Conservation (phyloP, 2,888 invertebrate genomes). For the Yponomeuta plumbellus region DNA sequence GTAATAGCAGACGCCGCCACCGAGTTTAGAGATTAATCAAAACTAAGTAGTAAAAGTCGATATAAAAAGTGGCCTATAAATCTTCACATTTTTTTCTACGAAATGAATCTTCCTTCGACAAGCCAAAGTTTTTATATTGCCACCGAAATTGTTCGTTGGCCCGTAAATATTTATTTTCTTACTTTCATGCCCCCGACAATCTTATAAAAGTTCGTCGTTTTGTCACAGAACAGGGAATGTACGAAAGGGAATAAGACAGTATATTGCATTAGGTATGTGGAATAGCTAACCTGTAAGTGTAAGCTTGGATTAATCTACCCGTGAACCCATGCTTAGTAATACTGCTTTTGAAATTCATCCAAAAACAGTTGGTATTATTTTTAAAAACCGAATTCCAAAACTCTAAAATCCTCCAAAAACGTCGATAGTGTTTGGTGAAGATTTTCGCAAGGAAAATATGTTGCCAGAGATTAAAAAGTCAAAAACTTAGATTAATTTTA, state of each 20-base stretch:
- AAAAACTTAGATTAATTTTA: too few species aligned
- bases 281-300: too few species aligned
- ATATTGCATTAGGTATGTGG: background rate
- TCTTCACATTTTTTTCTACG: background rate
- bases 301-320: too few species aligned
- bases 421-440: too few species aligned
- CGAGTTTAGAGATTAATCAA: background rate
- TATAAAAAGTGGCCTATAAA: constrained; percentile 20
- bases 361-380: too few species aligned
- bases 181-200: background rate
- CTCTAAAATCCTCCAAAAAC: too few species aligned
- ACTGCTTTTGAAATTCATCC: too few species aligned
- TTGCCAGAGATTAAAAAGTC: too few species aligned
- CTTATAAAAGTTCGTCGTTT: background rate
- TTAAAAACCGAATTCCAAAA: too few species aligned
- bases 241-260: background rate
- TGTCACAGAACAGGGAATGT: background rate
- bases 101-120: background rate
- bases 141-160: background rate
- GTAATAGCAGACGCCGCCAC: background rate
- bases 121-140: background rate
- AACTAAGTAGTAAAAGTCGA: background rate
- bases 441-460: too few species aligned
- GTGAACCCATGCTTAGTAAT: too few species aligned
- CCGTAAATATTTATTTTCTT: background rate